Evolutionary conservation across 2,797 vertebrate species (phyloP), one percentile per base, ranked within the genome.

Genomic region (Oophaga sylvatica): DNA sequence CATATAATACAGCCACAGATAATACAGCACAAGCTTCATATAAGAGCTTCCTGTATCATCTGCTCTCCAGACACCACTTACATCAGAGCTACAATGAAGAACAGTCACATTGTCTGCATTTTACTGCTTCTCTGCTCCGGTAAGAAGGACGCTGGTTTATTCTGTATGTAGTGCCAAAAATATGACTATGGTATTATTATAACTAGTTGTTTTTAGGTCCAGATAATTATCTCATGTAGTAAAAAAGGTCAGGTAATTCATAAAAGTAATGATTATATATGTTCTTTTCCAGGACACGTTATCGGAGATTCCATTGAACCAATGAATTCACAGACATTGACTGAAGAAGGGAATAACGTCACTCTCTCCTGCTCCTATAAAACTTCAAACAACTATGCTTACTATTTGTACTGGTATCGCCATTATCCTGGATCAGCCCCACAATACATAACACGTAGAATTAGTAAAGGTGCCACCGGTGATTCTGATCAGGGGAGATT

Each of bases 381-480:
- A 22, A 20, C 70, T 41, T 60, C 68, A 76, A 73, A 70, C 19
- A 29, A 20, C 60, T 6, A 9, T 35, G 2, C 56, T 41, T 41
- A n/a, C n/a, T 73, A 87, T 31, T 16, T 87, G 3, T 48, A 29
- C 53, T 87, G 85, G 85, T 87, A 87, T 35, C 78, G 78, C 10
- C 85, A 87, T n/a, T 73, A 87, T 63, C 56, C 78, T 45, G 29
- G 29, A 70, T 35, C 45, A 35, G 22, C 41, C 70, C 59, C 35
- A 73, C 29, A 87, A 29, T 87, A 19, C 16, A 87, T 87, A 19
- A 35, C 75, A 26, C 20, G 71, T 73, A 80, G 81, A 81, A 78
- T 78, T 53, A 87, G 75, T 68, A 20, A 73, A 59, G 85, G 85
- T 29, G 53, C 12, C 11, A 20, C 78, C 57, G 16, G 15, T 68